These are phyloP conservation scores for Brachirus orientalis DNA, from an alignment of 2,113 vertebrate species.

Conservation along the genomic window DNA sequence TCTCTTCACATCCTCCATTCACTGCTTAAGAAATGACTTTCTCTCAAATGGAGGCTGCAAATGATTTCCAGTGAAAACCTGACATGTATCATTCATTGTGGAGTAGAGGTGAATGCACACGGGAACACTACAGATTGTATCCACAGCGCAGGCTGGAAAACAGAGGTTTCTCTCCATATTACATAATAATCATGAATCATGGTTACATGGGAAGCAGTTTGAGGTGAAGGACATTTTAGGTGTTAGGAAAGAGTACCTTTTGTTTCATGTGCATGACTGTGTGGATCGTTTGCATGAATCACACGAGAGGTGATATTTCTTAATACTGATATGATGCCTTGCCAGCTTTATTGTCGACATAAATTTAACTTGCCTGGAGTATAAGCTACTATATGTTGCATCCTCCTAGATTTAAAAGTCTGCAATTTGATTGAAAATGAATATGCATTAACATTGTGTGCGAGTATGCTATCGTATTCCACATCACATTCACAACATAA, in stretches of 20 bases:
- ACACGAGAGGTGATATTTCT: neutral
- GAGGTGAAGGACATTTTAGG: constrained; percentile 23
- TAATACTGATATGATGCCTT: neutral
- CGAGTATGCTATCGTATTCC: neutral
- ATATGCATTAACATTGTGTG: no score
- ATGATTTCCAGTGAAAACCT: neutral
- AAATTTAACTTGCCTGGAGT: neutral
- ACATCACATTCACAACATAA: neutral
- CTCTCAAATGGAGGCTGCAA: constrained; percentile 13
- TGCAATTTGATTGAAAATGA: no score
- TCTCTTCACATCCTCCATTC: constrained; percentile 39
- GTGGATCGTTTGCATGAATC: constrained; percentile 4
- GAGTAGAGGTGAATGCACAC: neutral
- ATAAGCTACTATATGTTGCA: neutral
- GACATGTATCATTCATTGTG: constrained; percentile 7
- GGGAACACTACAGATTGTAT: constrained; percentile 1
- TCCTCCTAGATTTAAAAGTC: no score
- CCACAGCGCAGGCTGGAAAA: constrained; percentile 16
- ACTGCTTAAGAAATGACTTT: constrained; percentile 51
- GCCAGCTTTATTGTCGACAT: neutral
- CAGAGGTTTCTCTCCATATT: constrained; percentile 27
- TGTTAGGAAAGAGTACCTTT: constrained; percentile 15
- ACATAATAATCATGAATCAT: constrained; percentile 53
- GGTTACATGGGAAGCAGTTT: constrained; percentile 18
- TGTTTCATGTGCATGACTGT: constrained; percentile 12